A percentile compares a stretch with the other conserved stretches of the same genome.
Evolutionary conservation across 2,888 invertebrate species (phyloP).

Genomic region (Timandra comae): DNA sequence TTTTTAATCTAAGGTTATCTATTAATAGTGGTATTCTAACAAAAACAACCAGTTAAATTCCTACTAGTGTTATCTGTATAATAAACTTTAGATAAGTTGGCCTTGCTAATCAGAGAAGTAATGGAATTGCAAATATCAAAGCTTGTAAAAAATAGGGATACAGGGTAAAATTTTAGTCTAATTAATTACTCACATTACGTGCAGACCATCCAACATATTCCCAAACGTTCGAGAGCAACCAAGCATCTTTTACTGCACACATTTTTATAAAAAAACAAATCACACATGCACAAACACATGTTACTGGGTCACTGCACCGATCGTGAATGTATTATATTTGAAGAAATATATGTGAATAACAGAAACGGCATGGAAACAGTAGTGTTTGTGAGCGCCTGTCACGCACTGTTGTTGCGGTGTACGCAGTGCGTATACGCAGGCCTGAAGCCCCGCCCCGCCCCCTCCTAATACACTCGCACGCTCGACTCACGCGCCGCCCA

Average conservation of each 20-base stretch:
- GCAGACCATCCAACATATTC: no score
- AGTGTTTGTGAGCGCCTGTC: slow-evolving; percentile 37
- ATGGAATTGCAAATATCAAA: no score
- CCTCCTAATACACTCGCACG: slow-evolving; percentile 34
- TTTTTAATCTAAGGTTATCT: no score
- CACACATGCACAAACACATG: slow-evolving; percentile 22
- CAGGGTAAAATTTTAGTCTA: no score
- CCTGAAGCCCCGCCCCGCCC: slow-evolving; percentile 37
- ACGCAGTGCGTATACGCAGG: slow-evolving; percentile 65
- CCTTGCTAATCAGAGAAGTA: no score
- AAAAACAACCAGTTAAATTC: no score
- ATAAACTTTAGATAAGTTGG: no score
- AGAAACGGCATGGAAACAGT: slow-evolving; percentile 6
- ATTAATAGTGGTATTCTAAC: no score
- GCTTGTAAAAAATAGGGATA: no score
- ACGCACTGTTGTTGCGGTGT: slow-evolving; percentile 49
- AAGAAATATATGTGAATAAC: slow-evolving; percentile 16
- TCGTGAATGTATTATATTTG: slow-evolving; percentile 10
- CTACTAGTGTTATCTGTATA: no score
- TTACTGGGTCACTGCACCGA: slow-evolving; percentile 25
- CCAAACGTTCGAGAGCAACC: slow-evolving; percentile 44
- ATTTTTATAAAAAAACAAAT: slow-evolving; percentile 29
- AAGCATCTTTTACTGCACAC: slow-evolving; percentile 40
- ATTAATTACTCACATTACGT: slow-evolving; percentile 36
- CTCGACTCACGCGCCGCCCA: slow-evolving; percentile 44